Evolutionary conservation across 2,113 vertebrate species (phyloP).

Genomic region (Holacanthus passer): DNA sequence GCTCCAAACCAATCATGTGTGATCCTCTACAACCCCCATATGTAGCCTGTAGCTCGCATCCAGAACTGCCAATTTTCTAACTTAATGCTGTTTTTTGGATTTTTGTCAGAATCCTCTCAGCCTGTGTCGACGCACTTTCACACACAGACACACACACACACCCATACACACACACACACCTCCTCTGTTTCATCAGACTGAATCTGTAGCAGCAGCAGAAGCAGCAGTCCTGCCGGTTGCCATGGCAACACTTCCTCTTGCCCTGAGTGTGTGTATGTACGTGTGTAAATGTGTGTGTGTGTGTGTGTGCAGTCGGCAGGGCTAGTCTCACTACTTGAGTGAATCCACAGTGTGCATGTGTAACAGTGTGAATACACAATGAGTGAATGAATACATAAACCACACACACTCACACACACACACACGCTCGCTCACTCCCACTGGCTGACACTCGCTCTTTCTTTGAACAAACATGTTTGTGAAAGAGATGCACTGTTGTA

Average conservation of each 20-base stretch:
- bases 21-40: conserved; percentile 33
- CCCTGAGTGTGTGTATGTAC: conserved; percentile 51
- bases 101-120: conserved; percentile 33
- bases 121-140: conserved; percentile 4
- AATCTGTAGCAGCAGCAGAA: conserved; percentile 64
- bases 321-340: conserved; percentile 56
- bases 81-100: conserved; percentile 23
- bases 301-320: conserved; percentile 17
- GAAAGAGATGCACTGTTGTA: conserved; percentile 51
- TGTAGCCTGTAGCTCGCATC: conserved; percentile 24
- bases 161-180: conserved; percentile 27
- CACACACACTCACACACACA: conserved; percentile 47
- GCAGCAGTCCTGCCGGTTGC: conserved; percentile 84
- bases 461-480: conserved; percentile 55
- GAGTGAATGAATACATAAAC: conserved; percentile 69
- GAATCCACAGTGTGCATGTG: conserved; percentile 66
- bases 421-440: conserved; percentile 39
- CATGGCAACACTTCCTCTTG: conserved; percentile 87
- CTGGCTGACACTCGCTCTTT: conserved; percentile 26
- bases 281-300: conserved; percentile 38
- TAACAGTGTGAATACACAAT: conserved; percentile 72
- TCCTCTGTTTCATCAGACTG: conserved; percentile 74
- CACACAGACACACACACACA: conserved; percentile 31
- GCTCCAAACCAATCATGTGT: conserved; percentile 32
- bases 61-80: conserved; percentile 29